These are phyloP conservation scores for Tethea ocularis DNA, from an alignment of 2,888 invertebrate species.

Conservation along the genomic window DNA sequence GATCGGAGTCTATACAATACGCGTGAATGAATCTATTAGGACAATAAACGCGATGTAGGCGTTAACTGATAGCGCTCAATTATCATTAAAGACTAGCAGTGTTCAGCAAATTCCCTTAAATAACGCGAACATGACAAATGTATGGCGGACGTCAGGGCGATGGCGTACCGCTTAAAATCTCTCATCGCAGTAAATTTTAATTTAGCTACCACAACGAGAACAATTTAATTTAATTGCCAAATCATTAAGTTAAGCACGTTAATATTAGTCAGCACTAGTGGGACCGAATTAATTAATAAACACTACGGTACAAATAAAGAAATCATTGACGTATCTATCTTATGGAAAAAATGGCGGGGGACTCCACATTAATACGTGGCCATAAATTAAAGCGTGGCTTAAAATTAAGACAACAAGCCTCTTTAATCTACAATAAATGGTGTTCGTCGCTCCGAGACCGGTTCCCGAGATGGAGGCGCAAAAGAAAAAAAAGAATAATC, in stretches of 20 bases:
- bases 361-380: conserved; percentile 76
- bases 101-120: conserved; percentile 45
- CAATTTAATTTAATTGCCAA: conserved; percentile 83
- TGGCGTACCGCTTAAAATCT: conserved; percentile 62
- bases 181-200: conserved; percentile 75
- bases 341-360: conserved; percentile 72
- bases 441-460: conserved; percentile 79
- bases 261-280: conserved; percentile 79
- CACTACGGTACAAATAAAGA: conserved; percentile 69
- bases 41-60: conserved; percentile 21
- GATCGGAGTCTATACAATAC: not conserved
- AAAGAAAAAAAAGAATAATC: conserved; percentile 80
- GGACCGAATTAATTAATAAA: conserved; percentile 68
- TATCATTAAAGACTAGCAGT: conserved; percentile 36
- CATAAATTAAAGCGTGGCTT: conserved; percentile 82
- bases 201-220: conserved; percentile 80
- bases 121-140: conserved; percentile 56
- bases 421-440: conserved; percentile 85
- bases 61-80: conserved; percentile 35
- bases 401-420: conserved; percentile 85
- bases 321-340: conserved; percentile 75
- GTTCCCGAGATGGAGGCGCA: conserved; percentile 78
- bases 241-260: conserved; percentile 82
- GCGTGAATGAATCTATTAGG: conserved; percentile 12
- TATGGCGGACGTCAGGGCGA: conserved; percentile 43